Evolutionary conservation across 2,797 vertebrate species (phyloP).

Genomic region (Enteromius argenteus): DNA sequence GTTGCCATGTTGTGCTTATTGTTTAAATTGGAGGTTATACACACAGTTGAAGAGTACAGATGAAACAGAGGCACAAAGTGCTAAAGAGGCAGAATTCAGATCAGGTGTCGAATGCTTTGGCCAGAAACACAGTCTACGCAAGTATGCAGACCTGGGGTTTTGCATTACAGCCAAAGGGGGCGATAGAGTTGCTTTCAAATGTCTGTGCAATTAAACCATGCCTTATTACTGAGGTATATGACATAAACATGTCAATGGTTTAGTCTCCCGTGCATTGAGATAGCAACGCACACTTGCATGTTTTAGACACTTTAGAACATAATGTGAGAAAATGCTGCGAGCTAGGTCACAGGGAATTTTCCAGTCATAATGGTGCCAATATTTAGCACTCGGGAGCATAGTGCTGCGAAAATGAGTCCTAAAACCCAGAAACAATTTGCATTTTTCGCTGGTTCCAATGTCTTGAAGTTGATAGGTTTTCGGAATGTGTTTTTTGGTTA

Average conservation of each 20-base stretch:
- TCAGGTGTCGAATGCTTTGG: neutral
- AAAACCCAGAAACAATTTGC: neutral
- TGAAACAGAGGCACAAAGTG: neutral
- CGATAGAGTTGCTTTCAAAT: neutral
- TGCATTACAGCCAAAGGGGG: conserved; percentile 1
- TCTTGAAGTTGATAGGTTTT: neutral
- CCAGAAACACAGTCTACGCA: neutral
- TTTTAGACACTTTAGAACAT: neutral
- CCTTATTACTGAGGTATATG: neutral
- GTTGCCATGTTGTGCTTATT: conserved; percentile 63
- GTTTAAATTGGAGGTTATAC: conserved; percentile 50
- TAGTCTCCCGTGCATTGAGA: neutral
- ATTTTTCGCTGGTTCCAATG: neutral
- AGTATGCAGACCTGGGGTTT: neutral
- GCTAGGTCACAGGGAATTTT: neutral
- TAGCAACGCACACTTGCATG: neutral
- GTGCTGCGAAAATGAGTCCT: neutral
- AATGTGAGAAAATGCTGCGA: neutral
- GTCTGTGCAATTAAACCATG: neutral
- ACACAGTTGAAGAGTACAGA: conserved; percentile 40
- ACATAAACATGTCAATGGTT: neutral
- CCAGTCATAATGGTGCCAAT: neutral
- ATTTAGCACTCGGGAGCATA: neutral
- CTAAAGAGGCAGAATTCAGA: neutral
- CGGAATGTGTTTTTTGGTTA: neutral